Percentiles rank a stretch among this genome's conserved stretches.
Conservation (phyloP, 2,888 invertebrate genomes). For the Hofmannophila pseudospretella region DNA sequence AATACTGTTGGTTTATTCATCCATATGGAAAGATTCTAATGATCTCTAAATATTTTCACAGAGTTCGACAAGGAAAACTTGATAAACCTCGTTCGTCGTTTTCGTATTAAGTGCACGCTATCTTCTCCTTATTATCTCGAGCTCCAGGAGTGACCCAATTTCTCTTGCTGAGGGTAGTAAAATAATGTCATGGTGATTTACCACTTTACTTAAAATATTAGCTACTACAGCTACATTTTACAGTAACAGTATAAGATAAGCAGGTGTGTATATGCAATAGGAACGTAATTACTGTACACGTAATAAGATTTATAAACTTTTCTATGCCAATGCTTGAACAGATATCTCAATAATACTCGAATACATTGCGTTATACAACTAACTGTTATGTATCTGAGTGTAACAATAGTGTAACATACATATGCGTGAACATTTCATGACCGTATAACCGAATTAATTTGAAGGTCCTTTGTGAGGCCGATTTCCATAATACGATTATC, state of each 20-base stretch:
- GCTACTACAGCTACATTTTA: too few relatives aligned
- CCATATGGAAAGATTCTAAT: background rate
- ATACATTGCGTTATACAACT: background rate
- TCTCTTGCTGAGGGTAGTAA: conserved; percentile 8
- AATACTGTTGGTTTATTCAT: too few relatives aligned
- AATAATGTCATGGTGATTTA: too few relatives aligned
- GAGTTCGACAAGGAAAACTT: conserved; percentile 1
- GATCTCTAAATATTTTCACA: conserved; percentile 12
- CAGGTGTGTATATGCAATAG: too few relatives aligned
- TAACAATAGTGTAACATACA: background rate
- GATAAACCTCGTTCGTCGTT: conserved; percentile 3
- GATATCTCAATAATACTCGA: background rate
- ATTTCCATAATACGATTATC: conserved; percentile 11
- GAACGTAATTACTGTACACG: too few relatives aligned
- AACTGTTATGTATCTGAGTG: too few relatives aligned
- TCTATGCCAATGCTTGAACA: too few relatives aligned
- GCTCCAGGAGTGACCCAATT: conserved; percentile 26
- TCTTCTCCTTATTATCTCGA: conserved; percentile 25
- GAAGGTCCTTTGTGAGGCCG: conserved; percentile 1
- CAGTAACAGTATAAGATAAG: too few relatives aligned
- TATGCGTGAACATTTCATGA: background rate
- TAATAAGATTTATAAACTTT: conserved; percentile 3
- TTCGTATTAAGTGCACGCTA: conserved; percentile 24
- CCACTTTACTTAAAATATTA: too few relatives aligned
- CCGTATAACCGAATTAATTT: conserved; percentile 7